Evolutionary conservation across 1,140 invertebrate genomes (phyloP).

Genomic region (Heterodera carotae): DNA sequence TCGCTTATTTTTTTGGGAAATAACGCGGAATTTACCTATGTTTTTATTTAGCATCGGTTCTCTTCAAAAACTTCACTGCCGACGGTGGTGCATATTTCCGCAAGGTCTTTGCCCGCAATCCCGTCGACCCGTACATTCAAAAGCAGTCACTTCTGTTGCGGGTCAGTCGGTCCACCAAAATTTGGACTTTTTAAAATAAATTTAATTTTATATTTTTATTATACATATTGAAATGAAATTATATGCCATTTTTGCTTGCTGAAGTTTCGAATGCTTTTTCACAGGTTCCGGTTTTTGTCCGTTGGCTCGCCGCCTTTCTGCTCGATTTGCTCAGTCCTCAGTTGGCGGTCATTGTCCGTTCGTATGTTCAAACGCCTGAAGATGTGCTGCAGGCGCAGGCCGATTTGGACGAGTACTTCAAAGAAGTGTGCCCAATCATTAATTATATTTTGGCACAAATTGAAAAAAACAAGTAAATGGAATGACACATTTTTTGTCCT

Average conservation of each 20-base stretch:
- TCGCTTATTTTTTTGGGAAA: not conserved
- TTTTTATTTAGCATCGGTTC: constrained; percentile 28
- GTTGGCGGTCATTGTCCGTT: constrained; percentile 32
- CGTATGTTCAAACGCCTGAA: constrained; percentile 44
- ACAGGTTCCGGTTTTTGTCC: constrained; percentile 54
- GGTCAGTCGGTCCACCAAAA: not conserved
- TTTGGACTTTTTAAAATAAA: not conserved
- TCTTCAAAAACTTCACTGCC: constrained; percentile 55
- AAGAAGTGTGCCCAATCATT: no score
- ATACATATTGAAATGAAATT: no score
- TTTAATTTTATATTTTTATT: not conserved
- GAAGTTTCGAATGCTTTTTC: not conserved
- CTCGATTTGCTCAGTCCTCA: constrained; percentile 44
- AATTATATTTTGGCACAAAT: no score
- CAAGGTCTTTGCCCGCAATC: constrained; percentile 51
- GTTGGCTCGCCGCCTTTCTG: constrained; percentile 36
- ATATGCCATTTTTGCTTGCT: no score
- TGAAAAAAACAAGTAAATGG: no score
- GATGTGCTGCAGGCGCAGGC: constrained; percentile 46
- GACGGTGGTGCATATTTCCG: constrained; percentile 56
- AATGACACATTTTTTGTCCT: no score
- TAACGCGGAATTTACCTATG: not conserved
- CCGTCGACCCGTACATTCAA: constrained; percentile 58
- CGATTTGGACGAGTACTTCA: constrained; percentile 37
- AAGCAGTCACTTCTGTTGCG: constrained; percentile 52